Evolutionary conservation across 2,797 vertebrate genomes (phyloP).

Genomic region (Rhinatrema bivittatum): DNA sequence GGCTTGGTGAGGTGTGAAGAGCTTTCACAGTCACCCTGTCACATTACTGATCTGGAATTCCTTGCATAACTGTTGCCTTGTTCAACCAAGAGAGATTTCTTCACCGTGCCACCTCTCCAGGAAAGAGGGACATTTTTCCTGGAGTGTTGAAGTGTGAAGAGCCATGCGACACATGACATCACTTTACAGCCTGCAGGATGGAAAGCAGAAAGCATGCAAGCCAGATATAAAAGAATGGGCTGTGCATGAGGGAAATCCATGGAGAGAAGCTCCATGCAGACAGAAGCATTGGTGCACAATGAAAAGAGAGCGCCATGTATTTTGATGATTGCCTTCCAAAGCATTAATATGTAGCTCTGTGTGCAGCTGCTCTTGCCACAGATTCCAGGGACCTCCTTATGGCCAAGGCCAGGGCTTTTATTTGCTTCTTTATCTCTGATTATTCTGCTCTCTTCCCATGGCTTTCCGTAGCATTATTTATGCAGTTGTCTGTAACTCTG

Average conservation of each 20-base stretch:
- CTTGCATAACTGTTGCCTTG: constrained; percentile 18
- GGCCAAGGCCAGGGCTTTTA: too few relatives aligned
- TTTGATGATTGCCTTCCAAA: too few relatives aligned
- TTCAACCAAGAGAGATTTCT: constrained; percentile 20
- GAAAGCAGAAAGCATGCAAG: constrained; percentile 15
- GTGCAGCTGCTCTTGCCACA: too few relatives aligned
- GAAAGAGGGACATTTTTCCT: constrained; percentile 14
- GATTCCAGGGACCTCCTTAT: too few relatives aligned
- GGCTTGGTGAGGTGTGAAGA: neutral
- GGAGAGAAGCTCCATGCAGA: too few relatives aligned
- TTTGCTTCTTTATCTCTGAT: too few relatives aligned
- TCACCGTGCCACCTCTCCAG: constrained; percentile 24
- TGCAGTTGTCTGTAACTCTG: too few relatives aligned
- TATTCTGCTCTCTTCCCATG: too few relatives aligned
- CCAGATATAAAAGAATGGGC: constrained; percentile 6
- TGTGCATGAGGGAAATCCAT: neutral
- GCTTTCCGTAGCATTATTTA: too few relatives aligned
- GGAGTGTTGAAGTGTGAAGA: constrained; percentile 27
- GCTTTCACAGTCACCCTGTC: constrained; percentile 2
- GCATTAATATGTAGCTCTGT: too few relatives aligned
- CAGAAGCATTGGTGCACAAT: too few relatives aligned
- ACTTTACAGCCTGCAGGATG: constrained; percentile 30
- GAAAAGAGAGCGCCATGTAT: too few relatives aligned
- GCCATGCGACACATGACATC: constrained; percentile 34
- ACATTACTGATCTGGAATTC: constrained; percentile 25